Base-by-base conservation (phyloP, 2,797 vertebrate species). In the Amblyopsis hoosieri region DNA sequence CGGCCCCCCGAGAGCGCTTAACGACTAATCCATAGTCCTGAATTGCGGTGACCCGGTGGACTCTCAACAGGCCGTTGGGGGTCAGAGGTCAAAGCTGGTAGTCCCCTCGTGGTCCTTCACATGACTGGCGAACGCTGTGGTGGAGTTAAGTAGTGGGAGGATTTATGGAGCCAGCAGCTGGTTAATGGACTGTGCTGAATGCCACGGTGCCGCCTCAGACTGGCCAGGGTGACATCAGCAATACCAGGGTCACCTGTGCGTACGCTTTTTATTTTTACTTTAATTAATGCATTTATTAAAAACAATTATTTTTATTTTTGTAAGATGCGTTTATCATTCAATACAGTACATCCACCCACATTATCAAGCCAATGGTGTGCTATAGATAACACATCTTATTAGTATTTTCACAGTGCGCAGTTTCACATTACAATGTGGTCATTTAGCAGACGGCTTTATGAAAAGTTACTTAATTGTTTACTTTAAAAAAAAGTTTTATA, bases 131-230 rank as follows among this genome's bases (percentile, higher is more conserved):
- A 14, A 5, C 15, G 47, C 60, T 45, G 45, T 46, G 0, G 3
- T 45, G 48, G 62, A 60, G 58, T 12, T 67, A 66, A 78, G 69
- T 46, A 57, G 58, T 65, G 55, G 79, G 68, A 72, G 78, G 80
- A 84, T 76, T 78, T 75, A 86, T 85, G 71, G 79, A 78, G 60
- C 63, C 56, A 80, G 65, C 67, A 52, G 15, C 53, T 45, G 78
- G 62, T 59, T 84, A 87, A 83, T 68, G 82, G 72, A 81, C 66
- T 71, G 79, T 78, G 76, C 80, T 78, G 69, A 76, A 82, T 82
- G 53, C 37, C 55, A n/a, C 10, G 4, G 33, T 57, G 33, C 23
- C 3, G 78, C 80, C 77, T 53, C 75, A 81, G 73, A 73, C 62
- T 52, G 0, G 74, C 78, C 72, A 64, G 46, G 66, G 71, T 65